Conservation (phyloP, 1,140 invertebrate species). For the Diorhabda elongata region DNA sequence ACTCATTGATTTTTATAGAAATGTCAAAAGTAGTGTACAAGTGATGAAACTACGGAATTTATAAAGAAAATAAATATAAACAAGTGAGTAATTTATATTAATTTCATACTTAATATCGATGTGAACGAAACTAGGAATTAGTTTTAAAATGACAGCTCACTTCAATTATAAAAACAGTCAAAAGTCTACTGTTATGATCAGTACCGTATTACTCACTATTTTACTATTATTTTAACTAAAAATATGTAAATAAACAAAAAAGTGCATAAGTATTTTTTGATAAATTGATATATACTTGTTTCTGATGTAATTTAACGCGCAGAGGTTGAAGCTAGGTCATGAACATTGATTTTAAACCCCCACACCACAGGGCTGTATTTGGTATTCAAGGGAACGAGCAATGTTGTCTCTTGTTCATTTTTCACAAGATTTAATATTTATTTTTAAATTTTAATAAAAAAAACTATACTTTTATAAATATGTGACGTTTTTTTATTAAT, state of each 20-base stretch:
- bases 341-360: constrained; percentile 30
- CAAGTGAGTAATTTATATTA: constrained; percentile 20
- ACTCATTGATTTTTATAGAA: constrained; percentile 28
- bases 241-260: no score
- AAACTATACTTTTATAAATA: no score
- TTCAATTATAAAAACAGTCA: no score
- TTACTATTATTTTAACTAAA: neutral
- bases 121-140: no score
- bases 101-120: no score
- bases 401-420: neutral
- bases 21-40: constrained; percentile 29
- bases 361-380: constrained; percentile 16
- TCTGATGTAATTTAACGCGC: constrained; percentile 12
- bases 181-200: no score
- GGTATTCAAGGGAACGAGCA: neutral
- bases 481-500: no score
- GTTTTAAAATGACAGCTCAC: no score
- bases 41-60: constrained; percentile 20
- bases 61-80: constrained; percentile 20
- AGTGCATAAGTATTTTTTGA: neutral
- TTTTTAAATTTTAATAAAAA: no score
- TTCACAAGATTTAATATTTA: no score
- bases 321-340: constrained; percentile 27
- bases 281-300: constrained; percentile 4
- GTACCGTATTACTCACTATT: no score